Percentiles rank a stretch among this genome's conserved stretches.
phyloP scores from a whole-genome alignment of 1,140 invertebrate genomes.

The Drosophila nebulosa region DNA sequence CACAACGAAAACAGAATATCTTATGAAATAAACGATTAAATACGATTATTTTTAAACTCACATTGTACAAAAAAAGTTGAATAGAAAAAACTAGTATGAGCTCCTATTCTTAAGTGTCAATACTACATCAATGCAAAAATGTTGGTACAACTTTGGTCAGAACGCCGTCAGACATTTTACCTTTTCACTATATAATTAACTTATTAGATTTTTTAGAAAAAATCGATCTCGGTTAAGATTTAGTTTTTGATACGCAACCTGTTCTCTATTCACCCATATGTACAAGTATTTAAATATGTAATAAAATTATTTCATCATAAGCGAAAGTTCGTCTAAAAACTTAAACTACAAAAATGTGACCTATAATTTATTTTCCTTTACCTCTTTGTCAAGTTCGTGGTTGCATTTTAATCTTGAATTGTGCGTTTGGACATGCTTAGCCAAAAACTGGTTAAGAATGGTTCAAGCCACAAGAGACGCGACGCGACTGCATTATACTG shows the following conservation, averaged over 20 bases:
- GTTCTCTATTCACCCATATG: no score
- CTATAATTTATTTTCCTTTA: constrained; percentile 25
- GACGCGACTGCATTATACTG: constrained; percentile 76
- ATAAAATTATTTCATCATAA: neutral
- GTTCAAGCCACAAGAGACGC: constrained; percentile 46
- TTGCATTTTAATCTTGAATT: constrained; percentile 68
- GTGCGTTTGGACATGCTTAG: constrained; percentile 32
- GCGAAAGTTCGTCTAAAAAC: constrained; percentile 30
- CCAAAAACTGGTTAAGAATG: constrained; percentile 62
- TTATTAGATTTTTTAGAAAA: no score
- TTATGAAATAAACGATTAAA: constrained; percentile 69
- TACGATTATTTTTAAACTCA: constrained; percentile 51
- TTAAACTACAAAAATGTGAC: neutral
- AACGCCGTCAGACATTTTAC: no score
- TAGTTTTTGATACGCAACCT: no score
- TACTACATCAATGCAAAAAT: no score
- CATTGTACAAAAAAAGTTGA: no score
- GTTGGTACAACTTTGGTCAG: no score
- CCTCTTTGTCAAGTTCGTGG: constrained; percentile 63
- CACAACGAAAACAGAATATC: constrained; percentile 52
- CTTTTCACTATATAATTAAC: no score
- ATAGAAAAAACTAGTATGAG: no score
- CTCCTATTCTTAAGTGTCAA: no score
- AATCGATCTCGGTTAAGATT: no score
- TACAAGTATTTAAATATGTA: no score